phyloP scores from a whole-genome alignment of 2,113 vertebrate species.

The Myotis brandtii region DNA sequence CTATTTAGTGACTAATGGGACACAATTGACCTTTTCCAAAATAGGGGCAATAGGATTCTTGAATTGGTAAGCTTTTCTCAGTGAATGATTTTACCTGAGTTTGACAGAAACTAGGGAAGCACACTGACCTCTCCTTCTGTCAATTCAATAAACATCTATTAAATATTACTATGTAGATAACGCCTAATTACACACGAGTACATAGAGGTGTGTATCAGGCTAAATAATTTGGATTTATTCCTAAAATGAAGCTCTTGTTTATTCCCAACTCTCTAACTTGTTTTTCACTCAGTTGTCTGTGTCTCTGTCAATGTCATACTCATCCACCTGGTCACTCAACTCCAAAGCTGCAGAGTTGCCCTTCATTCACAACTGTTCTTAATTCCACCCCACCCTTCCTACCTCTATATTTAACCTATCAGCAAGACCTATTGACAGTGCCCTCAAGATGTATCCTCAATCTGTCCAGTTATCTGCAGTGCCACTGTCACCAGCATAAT shows the following conservation, averaged over 20 bases:
- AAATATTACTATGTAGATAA: neutral
- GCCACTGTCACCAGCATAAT: neutral
- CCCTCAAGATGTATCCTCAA: neutral
- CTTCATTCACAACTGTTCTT: neutral
- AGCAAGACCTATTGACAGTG: neutral
- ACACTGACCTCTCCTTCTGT: neutral
- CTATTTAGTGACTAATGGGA: slow-evolving; percentile 47
- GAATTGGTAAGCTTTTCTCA: slow-evolving; percentile 8
- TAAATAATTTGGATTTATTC: neutral
- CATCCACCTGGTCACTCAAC: neutral
- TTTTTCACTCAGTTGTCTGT: neutral
- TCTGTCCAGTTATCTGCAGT: neutral
- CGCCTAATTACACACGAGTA: neutral
- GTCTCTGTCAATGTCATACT: neutral
- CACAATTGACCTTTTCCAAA: slow-evolving; percentile 25
- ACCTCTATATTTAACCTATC: neutral
- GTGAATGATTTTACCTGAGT: neutral
- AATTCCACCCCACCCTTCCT: neutral
- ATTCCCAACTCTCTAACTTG: neutral
- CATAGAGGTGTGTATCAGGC: neutral
- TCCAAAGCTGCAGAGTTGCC: neutral
- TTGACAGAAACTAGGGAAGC: slow-evolving; percentile 25
- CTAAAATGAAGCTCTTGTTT: neutral
- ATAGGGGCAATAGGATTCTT: neutral
- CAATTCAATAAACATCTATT: neutral